Conservation (phyloP, 1,140 invertebrate genomes). For the Belonocnema kinseyi region DNA sequence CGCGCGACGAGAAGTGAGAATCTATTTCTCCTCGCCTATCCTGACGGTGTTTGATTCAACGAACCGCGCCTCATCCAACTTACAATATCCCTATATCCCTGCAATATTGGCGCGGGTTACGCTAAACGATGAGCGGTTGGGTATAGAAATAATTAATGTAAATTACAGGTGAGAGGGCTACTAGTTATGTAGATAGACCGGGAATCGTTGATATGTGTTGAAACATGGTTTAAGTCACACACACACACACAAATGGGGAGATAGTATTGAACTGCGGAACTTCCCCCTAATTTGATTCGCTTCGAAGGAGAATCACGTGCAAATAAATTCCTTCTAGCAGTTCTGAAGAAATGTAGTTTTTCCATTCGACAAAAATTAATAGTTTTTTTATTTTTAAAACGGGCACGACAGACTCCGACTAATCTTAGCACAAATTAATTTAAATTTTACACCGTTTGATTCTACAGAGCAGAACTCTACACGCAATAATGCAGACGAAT, state of each 20-base stretch:
- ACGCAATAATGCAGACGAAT: no score
- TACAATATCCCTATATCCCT: conserved; percentile 10
- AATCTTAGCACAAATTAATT: no score
- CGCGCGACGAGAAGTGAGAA: conserved; percentile 40
- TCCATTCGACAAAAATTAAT: no score
- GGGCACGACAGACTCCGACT: no score
- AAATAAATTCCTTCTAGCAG: no score
- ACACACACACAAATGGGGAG: neutral
- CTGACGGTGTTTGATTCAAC: conserved; percentile 41
- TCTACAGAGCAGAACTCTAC: no score
- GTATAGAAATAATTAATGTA: conserved; percentile 66
- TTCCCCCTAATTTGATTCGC: no score
- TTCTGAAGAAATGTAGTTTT: no score
- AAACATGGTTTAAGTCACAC: neutral
- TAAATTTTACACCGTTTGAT: no score
- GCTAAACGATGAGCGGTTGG: conserved; percentile 50
- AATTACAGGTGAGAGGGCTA: conserved; percentile 61
- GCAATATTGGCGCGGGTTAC: conserved; percentile 23
- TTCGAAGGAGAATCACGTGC: no score
- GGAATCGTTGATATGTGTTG: conserved; percentile 1
- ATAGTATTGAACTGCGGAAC: no score
- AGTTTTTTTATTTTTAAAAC: no score
- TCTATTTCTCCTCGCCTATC: conserved; percentile 40
- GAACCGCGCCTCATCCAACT: conserved; percentile 37
- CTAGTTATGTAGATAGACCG: conserved; percentile 61